These are phyloP conservation scores for Mesorhabditis sp. DNA, from an alignment of 2,888 invertebrate genomes.

Conservation along the genomic window DNA sequence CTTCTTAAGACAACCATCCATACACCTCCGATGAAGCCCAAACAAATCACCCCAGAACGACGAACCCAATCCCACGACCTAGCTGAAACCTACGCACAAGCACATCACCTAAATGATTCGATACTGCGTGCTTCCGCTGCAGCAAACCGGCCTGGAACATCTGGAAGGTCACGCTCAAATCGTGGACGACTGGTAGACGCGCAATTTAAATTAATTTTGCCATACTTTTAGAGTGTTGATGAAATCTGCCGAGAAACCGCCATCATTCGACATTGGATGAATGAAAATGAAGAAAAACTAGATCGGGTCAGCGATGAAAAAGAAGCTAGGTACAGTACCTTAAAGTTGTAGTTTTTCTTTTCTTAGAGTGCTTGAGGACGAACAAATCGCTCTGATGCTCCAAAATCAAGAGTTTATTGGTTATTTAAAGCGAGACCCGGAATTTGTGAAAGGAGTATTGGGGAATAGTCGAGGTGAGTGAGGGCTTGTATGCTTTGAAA, in stretches of 20 bases:
- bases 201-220: neutral
- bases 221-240: constrained; percentile 10
- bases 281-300: constrained; percentile 17
- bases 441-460: constrained; percentile 67
- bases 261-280: constrained; percentile 9
- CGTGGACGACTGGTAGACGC: constrained; percentile 1
- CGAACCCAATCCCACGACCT: neutral
- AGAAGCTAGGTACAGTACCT: constrained; percentile 12
- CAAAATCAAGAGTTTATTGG: constrained; percentile 87
- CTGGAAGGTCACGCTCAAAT: neutral
- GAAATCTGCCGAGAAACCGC: constrained; percentile 3
- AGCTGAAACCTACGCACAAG: neutral
- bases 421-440: constrained; percentile 78
- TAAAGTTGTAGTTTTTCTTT: neutral
- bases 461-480: neutral
- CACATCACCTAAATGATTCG: neutral
- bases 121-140: too few relatives aligned
- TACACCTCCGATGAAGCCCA: constrained; percentile 8
- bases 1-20: neutral
- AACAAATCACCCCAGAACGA: neutral
- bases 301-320: constrained; percentile 17
- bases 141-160: too few relatives aligned
- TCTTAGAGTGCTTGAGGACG: constrained; percentile 71
- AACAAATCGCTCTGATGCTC: constrained; percentile 77
- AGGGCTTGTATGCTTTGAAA: neutral